Percentiles rank a stretch among this genome's conserved stretches.
Conservation (phyloP, 2,888 invertebrate species). For the Melinopterus prodromus region DNA sequence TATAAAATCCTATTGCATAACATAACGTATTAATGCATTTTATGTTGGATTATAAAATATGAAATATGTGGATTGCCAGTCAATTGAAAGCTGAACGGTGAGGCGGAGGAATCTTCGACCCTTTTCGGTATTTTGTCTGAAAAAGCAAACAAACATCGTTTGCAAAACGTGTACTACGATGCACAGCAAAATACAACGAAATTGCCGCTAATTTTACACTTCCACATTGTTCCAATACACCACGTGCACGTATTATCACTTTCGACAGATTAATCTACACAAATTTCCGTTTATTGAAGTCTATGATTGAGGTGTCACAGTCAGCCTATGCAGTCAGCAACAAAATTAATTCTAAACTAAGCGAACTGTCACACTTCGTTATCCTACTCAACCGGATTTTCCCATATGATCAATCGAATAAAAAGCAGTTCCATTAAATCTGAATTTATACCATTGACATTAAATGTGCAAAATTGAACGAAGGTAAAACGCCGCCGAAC, state of each 20-base stretch:
- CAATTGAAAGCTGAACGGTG: too few relatives aligned
- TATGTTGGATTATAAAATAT: too few relatives aligned
- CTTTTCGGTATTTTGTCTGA: too few relatives aligned
- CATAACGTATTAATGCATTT: too few relatives aligned
- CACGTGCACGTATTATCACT: neutral
- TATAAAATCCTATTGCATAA: too few relatives aligned
- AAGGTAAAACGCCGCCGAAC: constrained; percentile 44
- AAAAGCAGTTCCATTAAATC: neutral
- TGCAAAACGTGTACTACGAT: too few relatives aligned
- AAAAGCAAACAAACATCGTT: too few relatives aligned
- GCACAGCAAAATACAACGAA: neutral
- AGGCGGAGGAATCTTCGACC: too few relatives aligned
- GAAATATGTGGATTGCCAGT: too few relatives aligned
- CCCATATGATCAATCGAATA: neutral
- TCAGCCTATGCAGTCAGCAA: neutral
- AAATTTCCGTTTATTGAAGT: neutral
- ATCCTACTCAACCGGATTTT: neutral
- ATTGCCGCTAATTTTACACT: neutral
- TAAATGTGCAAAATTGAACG: too few relatives aligned
- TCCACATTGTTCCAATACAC: neutral
- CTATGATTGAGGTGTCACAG: neutral
- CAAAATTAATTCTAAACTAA: neutral
- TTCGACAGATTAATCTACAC: neutral
- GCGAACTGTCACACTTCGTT: neutral
- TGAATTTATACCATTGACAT: neutral